phyloP scores from a whole-genome alignment of 2,113 vertebrate genomes.

The Lagenorhynchus albirostris region DNA sequence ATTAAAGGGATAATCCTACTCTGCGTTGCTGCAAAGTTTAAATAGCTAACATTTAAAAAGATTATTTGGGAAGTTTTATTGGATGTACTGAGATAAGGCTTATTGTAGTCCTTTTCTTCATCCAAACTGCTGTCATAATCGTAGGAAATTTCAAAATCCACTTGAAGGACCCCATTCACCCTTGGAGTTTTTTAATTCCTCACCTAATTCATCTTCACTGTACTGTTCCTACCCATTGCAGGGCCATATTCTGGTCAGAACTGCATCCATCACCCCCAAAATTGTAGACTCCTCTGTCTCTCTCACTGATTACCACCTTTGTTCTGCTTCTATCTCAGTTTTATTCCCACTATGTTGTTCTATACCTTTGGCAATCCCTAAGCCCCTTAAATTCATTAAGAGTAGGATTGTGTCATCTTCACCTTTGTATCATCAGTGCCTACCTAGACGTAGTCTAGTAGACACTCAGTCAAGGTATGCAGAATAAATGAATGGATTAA shows the following conservation, averaged over 20 bases:
- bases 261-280: background rate
- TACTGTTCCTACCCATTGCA: background rate
- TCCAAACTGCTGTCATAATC: background rate
- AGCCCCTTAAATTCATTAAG: background rate
- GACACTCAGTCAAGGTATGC: background rate
- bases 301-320: background rate
- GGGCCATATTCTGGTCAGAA: background rate
- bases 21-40: background rate
- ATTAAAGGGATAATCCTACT: conserved; percentile 40
- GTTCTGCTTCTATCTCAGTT: background rate
- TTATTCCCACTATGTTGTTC: background rate
- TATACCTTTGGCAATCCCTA: background rate
- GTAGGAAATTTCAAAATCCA: background rate
- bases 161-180: background rate
- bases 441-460: background rate
- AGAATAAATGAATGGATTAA: background rate
- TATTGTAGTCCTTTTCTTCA: background rate
- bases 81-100: background rate
- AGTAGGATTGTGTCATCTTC: background rate
- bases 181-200: background rate
- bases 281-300: background rate
- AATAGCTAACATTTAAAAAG: background rate
- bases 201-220: background rate
- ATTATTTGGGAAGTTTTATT: background rate
- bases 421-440: background rate